These are phyloP conservation scores for Agonopterix alstromeriana DNA, from an alignment of 2,888 invertebrate species.

Conservation along the genomic window DNA sequence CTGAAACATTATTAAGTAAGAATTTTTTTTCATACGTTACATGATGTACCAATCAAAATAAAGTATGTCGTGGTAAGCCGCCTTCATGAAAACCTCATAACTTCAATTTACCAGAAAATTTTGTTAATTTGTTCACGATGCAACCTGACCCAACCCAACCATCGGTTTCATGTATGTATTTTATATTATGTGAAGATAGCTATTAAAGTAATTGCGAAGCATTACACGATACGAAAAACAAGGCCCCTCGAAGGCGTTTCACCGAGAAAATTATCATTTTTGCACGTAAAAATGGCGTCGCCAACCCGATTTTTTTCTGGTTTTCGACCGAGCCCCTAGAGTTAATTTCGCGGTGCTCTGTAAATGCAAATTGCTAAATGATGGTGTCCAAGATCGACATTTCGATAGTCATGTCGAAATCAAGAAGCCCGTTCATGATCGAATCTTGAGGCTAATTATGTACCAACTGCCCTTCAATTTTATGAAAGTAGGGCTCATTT, in stretches of 20 bases:
- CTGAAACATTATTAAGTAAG: too few species aligned
- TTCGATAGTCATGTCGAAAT: constrained; percentile 38
- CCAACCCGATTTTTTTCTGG: constrained; percentile 32
- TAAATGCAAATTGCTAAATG: constrained; percentile 57
- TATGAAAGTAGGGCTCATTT: constrained; percentile 5
- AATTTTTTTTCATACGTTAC: too few species aligned
- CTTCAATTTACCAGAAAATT: constrained; percentile 5
- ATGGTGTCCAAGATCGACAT: constrained; percentile 40
- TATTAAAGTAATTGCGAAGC: constrained; percentile 58
- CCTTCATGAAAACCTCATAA: not conserved
- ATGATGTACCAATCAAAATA: too few species aligned
- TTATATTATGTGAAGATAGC: constrained; percentile 39
- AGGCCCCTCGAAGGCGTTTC: constrained; percentile 29
- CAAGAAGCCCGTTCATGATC: constrained; percentile 27
- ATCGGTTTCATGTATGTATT: constrained; percentile 19
- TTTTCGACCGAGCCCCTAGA: constrained; percentile 33
- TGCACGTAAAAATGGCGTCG: constrained; percentile 41
- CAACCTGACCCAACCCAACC: constrained; percentile 11
- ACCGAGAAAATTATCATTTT: constrained; percentile 51
- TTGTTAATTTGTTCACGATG: constrained; percentile 3
- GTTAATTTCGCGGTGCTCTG: constrained; percentile 46
- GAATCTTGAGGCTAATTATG: constrained; percentile 20
- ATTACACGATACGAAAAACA: constrained; percentile 42
- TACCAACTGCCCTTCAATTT: constrained; percentile 23
- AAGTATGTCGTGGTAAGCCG: not conserved